These are phyloP conservation scores for Macrochelys suwanniensis DNA, from an alignment of 2,797 vertebrate species.

Conservation along the genomic window DNA sequence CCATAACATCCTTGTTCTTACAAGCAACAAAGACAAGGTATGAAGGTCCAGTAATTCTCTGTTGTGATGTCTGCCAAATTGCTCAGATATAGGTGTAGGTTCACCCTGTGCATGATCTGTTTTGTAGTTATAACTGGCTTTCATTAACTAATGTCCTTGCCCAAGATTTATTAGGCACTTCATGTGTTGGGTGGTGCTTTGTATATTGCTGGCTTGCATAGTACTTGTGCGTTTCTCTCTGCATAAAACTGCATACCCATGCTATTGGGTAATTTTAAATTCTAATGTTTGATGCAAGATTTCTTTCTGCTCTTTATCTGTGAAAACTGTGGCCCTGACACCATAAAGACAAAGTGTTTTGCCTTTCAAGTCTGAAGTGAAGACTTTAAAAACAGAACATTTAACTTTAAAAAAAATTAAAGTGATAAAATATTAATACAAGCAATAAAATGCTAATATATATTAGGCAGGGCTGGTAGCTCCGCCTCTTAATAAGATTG, in stretches of 20 bases:
- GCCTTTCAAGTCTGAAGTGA: neutral
- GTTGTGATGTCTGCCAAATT: conserved; percentile 44
- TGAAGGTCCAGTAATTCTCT: conserved; percentile 29
- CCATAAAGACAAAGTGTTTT: neutral
- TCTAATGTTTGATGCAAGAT: neutral
- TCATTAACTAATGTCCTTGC: neutral
- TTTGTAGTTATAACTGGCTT: neutral
- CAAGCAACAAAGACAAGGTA: conserved; percentile 45
- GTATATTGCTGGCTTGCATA: neutral
- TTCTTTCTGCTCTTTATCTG: neutral
- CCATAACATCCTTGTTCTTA: conserved; percentile 39
- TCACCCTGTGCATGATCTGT: neutral
- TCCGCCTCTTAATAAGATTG: neutral
- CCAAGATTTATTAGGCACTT: neutral
- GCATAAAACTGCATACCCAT: neutral
- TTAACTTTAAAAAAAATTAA: neutral
- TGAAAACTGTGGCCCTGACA: neutral
- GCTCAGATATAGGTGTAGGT: neutral
- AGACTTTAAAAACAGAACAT: neutral
- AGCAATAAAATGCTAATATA: neutral
- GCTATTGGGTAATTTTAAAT: neutral
- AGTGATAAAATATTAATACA: neutral
- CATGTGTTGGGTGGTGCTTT: neutral
- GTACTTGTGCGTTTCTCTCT: neutral
- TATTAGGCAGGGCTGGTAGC: accelerated